Base-by-base conservation (phyloP, 1,140 invertebrate genomes). In the Ostrea edulis region DNA sequence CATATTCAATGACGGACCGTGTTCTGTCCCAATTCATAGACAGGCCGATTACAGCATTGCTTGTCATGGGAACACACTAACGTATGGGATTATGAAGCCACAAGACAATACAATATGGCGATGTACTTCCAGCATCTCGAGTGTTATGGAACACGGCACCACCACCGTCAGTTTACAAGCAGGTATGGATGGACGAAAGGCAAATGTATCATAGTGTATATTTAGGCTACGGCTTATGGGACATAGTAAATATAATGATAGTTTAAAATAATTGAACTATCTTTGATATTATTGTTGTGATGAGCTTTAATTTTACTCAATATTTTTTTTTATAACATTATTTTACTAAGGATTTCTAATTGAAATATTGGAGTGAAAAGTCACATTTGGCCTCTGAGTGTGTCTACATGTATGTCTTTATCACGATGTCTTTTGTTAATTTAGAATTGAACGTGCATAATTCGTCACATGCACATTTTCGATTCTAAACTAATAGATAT, bases 31-130 rank as follows among this genome's bases (percentile, higher is more conserved):
- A 29, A 7, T 0, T 2, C 12, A 14, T 4, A 35, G 14, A 11
- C 25, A 9, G 29, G 4, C 25, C 12, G 12, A 77, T 12, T 77
- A 77, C 68, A 77, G 9, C 8, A 35, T 77, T 29, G 29, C 25
- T 35, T 77, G 68, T 25, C 68, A 35, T 77, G 68, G 68, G 35
- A 25, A 77, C 68, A 77, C 68, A 12, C 29, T 77, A 17, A 77
- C 65, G 17, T 25, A 12, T 25, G 68, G 68, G 0, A 71, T 71
- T 25, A n/a, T 71, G 22, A 25, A 35, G 25, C 68, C 68, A 11
- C 8, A 25, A 25, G 68, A 71, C 68, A 29, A 35, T 5, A 71
- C 2, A 71, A 71, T 25, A 29, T 71, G 68, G 68, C 8, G 29
- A 4, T 71, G 68, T 29, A 71, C 3, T 71, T 71, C 11, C 9